phyloP scores from a whole-genome alignment of 2,888 invertebrate genomes.

The Orthonevra nobilis region DNA sequence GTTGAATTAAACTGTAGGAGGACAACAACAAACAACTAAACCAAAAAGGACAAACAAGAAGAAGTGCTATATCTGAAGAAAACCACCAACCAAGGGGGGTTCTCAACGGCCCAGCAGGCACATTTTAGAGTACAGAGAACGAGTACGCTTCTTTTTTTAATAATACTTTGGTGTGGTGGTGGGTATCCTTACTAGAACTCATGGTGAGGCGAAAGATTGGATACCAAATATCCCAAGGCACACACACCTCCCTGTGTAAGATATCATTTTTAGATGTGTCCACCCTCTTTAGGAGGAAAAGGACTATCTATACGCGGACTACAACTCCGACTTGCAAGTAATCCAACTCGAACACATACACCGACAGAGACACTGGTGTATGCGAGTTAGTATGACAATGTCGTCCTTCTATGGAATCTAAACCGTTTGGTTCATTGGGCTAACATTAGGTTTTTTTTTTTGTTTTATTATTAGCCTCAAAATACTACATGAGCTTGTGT shows the following conservation, averaged over 20 bases:
- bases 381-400: too few relatives aligned
- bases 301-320: too few relatives aligned
- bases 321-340: conserved; percentile 18
- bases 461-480: conserved; percentile 51
- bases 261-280: conserved; percentile 35
- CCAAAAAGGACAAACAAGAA: conserved; percentile 6
- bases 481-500: conserved; percentile 38
- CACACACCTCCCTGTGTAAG: conserved; percentile 11
- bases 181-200: too few relatives aligned
- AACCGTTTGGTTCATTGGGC: conserved; percentile 21
- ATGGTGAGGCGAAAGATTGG: conserved; percentile 28
- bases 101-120: conserved; percentile 33
- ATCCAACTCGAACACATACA: background rate
- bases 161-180: conserved; percentile 46
- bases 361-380: conserved; percentile 13
- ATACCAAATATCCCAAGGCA: conserved; percentile 34
- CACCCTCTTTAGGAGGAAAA: conserved; percentile 17
- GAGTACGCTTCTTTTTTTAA: conserved; percentile 15
- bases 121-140: too few relatives aligned
- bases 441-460: too few relatives aligned
- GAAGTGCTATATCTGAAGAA: background rate
- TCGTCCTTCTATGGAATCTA: too few relatives aligned
- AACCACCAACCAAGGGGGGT: conserved; percentile 20
- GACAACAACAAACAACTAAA: background rate
- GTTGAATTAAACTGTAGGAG: conserved; percentile 47